Percentiles rank a stretch among this genome's conserved stretches.
Evolutionary conservation across 1,140 invertebrate species (phyloP).

Genomic region (Zaprionus gabonicus): DNA sequence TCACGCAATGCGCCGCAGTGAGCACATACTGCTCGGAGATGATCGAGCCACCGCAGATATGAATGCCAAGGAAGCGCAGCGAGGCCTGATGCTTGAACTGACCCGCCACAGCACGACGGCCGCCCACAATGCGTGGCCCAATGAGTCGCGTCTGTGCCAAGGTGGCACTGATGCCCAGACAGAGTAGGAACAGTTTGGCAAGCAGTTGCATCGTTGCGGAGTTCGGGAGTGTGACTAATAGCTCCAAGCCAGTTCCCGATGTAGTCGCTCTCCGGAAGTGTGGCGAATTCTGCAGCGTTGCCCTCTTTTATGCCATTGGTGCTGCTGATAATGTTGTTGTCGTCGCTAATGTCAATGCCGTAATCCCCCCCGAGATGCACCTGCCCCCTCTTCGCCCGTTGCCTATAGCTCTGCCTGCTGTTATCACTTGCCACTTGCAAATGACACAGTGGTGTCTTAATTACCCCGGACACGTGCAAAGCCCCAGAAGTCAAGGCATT

Average conservation of each 20-base stretch:
- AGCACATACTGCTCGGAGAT: constrained; percentile 85
- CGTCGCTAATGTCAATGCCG: neutral
- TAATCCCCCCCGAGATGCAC: neutral
- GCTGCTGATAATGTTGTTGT: neutral
- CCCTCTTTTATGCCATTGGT: neutral
- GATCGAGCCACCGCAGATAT: constrained; percentile 87
- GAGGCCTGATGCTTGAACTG: constrained; percentile 85
- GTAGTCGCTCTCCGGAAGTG: neutral
- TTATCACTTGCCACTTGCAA: neutral
- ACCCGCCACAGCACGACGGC: constrained; percentile 75
- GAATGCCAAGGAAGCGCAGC: constrained; percentile 66
- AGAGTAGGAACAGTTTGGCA: constrained; percentile 19
- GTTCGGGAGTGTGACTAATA: neutral
- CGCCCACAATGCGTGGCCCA: constrained; percentile 85
- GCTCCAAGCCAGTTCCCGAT: neutral
- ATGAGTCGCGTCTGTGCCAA: neutral
- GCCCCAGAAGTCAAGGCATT: neutral
- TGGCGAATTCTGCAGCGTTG: neutral
- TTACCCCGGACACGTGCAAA: constrained; percentile 4
- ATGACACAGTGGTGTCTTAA: constrained; percentile 5
- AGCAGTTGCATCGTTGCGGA: constrained; percentile 23
- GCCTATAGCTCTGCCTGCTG: neutral
- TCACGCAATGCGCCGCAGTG: constrained; percentile 87
- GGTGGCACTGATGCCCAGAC: neutral
- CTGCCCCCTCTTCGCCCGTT: neutral